Percentiles rank a stretch among this genome's conserved stretches.
Conservation (phyloP, 2,888 invertebrate species). For the Phorcus lineatus region DNA sequence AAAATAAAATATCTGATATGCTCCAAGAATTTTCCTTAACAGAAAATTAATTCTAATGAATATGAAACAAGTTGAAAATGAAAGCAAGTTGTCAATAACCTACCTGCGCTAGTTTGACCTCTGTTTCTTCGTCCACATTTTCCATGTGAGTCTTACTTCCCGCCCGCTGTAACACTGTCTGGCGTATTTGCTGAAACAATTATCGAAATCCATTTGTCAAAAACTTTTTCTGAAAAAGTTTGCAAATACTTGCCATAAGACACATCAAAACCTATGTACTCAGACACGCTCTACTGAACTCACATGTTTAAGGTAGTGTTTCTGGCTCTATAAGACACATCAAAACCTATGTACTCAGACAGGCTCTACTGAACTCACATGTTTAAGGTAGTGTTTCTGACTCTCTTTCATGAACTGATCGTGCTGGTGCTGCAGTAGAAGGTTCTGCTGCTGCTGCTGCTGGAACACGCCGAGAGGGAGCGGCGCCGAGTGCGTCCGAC, state of each 20-base stretch:
- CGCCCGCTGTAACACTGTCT: conserved; percentile 89
- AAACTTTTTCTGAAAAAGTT: no score
- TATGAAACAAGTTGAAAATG: background rate
- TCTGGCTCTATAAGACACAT: no score
- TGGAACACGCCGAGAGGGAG: conserved; percentile 92
- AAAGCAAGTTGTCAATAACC: background rate
- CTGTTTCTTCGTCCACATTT: conserved; percentile 77
- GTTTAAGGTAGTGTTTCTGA: conserved; percentile 66
- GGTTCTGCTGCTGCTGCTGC: conserved; percentile 77
- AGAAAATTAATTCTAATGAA: no score
- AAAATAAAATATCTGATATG: background rate
- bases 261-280: no score
- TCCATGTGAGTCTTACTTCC: conserved; percentile 79
- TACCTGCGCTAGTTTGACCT: conserved; percentile 72
- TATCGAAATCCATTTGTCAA: background rate
- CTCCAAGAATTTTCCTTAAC: background rate
- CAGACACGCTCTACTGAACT: no score
- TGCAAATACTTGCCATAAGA: no score
- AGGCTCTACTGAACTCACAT: conserved; percentile 49
- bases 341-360: no score
- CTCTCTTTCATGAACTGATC: conserved; percentile 79
- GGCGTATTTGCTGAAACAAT: conserved; percentile 85
- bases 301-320: no score
- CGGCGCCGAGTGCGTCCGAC: conserved; percentile 95
- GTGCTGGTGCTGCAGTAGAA: conserved; percentile 71